A percentile compares a stretch with the other conserved stretches of the same genome.
Evolutionary conservation across 2,888 invertebrate species (phyloP).

Genomic region (Dione vanillae): DNA sequence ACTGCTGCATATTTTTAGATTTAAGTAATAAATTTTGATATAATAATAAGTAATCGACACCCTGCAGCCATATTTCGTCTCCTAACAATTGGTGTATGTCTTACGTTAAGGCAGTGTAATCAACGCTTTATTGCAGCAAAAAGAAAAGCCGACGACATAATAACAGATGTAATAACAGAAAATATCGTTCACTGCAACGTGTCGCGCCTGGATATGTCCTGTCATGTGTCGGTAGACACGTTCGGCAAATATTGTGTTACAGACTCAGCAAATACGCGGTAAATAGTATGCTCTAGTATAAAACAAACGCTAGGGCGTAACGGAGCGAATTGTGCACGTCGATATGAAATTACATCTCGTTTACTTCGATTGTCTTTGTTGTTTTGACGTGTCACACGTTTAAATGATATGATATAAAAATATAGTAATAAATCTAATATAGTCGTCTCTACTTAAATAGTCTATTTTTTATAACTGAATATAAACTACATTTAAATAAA

Average conservation of each 20-base stretch:
- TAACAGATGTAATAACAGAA: slow-evolving; percentile 77
- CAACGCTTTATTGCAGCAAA: slow-evolving; percentile 77
- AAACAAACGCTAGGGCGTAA: slow-evolving; percentile 75
- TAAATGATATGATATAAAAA: slow-evolving; percentile 56
- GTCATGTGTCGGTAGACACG: slow-evolving; percentile 78
- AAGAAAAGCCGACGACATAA: slow-evolving; percentile 75
- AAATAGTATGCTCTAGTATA: slow-evolving; percentile 64
- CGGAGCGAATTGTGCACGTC: slow-evolving; percentile 65
- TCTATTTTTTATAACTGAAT: neutral
- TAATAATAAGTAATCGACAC: slow-evolving; percentile 66
- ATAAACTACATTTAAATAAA: neutral
- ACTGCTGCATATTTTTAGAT: slow-evolving; percentile 16
- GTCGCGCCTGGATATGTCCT: slow-evolving; percentile 79
- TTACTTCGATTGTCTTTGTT: slow-evolving; percentile 68
- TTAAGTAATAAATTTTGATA: slow-evolving; percentile 23
- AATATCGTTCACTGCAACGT: slow-evolving; percentile 71
- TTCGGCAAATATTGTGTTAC: slow-evolving; percentile 82
- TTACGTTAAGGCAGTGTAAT: slow-evolving; percentile 66
- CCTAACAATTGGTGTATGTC: slow-evolving; percentile 60
- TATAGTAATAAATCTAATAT: slow-evolving; percentile 8
- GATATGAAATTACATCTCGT: slow-evolving; percentile 76
- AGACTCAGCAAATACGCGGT: slow-evolving; percentile 76
- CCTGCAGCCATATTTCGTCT: slow-evolving; percentile 66
- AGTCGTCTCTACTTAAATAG: neutral
- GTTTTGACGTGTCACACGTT: slow-evolving; percentile 66